Evolutionary conservation across 2,888 invertebrate genomes (phyloP).

Genomic region (Galerucella calmariensis): DNA sequence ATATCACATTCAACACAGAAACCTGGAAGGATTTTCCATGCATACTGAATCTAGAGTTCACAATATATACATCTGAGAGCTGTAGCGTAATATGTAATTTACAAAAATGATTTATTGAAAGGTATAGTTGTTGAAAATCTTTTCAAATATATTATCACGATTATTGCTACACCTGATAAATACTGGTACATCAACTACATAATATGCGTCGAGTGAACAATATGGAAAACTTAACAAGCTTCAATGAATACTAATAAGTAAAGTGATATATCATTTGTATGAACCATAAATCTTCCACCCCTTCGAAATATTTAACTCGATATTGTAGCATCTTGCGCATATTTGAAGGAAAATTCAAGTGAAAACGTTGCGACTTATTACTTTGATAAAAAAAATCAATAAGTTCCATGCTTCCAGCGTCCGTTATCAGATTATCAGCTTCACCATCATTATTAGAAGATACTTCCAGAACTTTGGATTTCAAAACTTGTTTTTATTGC

Average conservation of each 20-base stretch:
- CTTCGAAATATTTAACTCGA: neutral
- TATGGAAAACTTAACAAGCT: neutral
- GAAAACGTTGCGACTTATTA: slow-evolving; percentile 4
- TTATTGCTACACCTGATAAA: no score
- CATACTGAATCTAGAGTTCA: no score
- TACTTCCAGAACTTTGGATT: slow-evolving; percentile 7
- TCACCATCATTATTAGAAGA: neutral
- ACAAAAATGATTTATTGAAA: no score
- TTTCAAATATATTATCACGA: no score
- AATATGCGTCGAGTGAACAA: no score
- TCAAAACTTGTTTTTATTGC: slow-evolving; percentile 6
- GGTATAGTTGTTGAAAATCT: no score
- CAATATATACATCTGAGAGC: no score
- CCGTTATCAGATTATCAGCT: neutral
- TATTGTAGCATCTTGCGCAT: neutral
- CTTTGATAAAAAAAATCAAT: neutral
- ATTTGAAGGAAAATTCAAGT: neutral
- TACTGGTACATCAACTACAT: no score
- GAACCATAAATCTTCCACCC: neutral
- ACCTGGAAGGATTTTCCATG: no score
- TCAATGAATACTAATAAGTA: neutral
- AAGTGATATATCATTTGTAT: neutral
- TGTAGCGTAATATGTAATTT: no score
- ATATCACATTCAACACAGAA: no score
- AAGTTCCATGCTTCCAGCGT: neutral